Evolutionary conservation across 2,113 vertebrate genomes (phyloP), one percentile per base, ranked within the genome.

Genomic region (Galeopterus variegatus): DNA sequence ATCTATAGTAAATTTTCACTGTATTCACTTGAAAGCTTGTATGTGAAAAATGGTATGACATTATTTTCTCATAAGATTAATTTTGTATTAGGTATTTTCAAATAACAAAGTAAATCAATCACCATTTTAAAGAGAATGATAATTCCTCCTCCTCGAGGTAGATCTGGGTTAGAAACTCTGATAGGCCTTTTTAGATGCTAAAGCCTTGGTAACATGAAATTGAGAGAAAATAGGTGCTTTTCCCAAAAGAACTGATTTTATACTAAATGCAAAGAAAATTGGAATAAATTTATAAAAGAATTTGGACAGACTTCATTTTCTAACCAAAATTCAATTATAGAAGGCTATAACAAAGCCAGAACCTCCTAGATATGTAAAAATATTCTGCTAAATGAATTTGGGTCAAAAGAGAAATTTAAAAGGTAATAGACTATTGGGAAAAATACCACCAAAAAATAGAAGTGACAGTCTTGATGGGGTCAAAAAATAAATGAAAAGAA

Each of bases 301-400:
- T 95, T 79, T 93, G 81, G 15, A 91, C 6, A 82, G 60, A 67
- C 13, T 90, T 50, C 24, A 67, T 84, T 95, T 96, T 94, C 88
- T 79, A 96, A 94, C 13, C 56, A 90, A 41, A 77, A 56, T 54
- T 33, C 54, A 90, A 83, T 89, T 56, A 88, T 91, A 92, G 4
- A 96, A 96, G 85, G 56, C 70, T 85, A 31, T 80, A 69, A 65
- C 54, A 92, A 96, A 93, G 10, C 14, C 73, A 95, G 31, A 81
- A 67, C 26, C 1, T 58, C 21, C 83, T 81, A 45, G 14, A n/a
- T 85, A 93, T 65, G 84, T 92, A 50, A 56, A 86, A 85, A 90
- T 69, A 62, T 12, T 76, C 58, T 90, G 33, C 28, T 48, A 86
- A 94, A 75, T 5, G 86, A 89, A 82, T 21, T 24, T 92, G 45